phyloP scores from a whole-genome alignment of 2,797 vertebrate genomes.

The Gila robusta region DNA sequence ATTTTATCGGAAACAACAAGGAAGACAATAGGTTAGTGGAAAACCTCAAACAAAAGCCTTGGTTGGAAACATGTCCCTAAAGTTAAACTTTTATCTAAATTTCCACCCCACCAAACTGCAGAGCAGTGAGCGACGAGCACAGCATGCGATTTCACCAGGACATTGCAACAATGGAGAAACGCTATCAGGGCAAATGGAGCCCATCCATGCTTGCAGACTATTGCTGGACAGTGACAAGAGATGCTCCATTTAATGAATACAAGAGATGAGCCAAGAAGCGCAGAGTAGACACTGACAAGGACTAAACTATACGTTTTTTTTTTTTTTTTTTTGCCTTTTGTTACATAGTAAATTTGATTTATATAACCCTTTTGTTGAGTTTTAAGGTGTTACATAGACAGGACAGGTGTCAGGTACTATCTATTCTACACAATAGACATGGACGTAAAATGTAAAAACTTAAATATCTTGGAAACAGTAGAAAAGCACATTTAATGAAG shows the following conservation, averaged over 20 bases:
- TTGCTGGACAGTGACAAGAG: too few species aligned
- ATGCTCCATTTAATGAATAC: background rate
- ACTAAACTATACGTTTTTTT: background rate
- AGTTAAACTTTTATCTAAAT: background rate
- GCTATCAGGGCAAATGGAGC: background rate
- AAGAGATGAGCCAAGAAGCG: background rate
- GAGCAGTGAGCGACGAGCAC: background rate
- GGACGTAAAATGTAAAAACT: background rate
- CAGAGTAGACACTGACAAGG: background rate
- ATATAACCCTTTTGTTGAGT: background rate
- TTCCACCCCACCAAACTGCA: background rate
- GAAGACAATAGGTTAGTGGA: background rate
- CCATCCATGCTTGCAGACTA: background rate
- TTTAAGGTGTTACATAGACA: background rate
- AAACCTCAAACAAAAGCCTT: background rate
- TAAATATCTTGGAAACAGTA: background rate
- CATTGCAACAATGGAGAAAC: background rate
- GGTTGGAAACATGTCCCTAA: background rate
- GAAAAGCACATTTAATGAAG: background rate
- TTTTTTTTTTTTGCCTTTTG: background rate
- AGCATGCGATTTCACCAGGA: background rate
- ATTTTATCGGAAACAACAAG: background rate
- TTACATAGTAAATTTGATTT: background rate
- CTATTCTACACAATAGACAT: background rate
- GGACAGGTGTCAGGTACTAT: background rate